Base-by-base conservation (phyloP, 2,113 vertebrate genomes). In the Pleuronectes platessa region DNA sequence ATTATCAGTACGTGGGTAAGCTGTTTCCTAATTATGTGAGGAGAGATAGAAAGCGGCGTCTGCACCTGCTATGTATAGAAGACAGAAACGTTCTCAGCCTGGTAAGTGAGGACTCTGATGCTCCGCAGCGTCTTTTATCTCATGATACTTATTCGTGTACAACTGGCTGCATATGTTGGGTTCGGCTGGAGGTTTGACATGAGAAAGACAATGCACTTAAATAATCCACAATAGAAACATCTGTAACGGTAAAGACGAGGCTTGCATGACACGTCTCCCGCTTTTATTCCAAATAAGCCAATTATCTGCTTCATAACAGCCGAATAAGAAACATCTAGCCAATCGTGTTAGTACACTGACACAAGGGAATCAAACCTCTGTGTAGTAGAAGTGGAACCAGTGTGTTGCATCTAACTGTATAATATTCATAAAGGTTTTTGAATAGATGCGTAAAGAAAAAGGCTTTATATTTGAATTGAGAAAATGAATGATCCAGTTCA, bases 1-100 rank as follows among this genome's bases (percentile, higher is more conserved):
- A 71, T 88, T 93, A 86, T 91, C 86, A 76, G 70, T 68, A 80
- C 79, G 79, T 74, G 77, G 68, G 68, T 85, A 87, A 90, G 85
- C 82, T 82, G 77, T 79, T 77, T 81, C 68, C 80, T 90, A 89
- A 93, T 92, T 90, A 84, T 71, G 56, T 58, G 37, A 60, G 65
- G 68, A 45, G 69, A 83, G 81, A 86, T 79, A 85, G 59, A 74
- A 84, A 74, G 31, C 54, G 69, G 21, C 8, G 37, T 26, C 8
- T 37, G 55, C 58, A 79, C 56, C 68, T 56, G 60, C 61, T 45
- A 18, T 24, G 67, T 42, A 58, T 2, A 23, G 55, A 71, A 14
- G 55, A 61, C 73, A 53, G 23, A 61, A 69, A 71, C 74, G 42
- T 42, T 74, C 47, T 74, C 54, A 15, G 26, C 10, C 5, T 58